These are phyloP conservation scores for Novumbra hubbsi DNA, from an alignment of 2,797 vertebrate genomes.

Conservation along the genomic window DNA sequence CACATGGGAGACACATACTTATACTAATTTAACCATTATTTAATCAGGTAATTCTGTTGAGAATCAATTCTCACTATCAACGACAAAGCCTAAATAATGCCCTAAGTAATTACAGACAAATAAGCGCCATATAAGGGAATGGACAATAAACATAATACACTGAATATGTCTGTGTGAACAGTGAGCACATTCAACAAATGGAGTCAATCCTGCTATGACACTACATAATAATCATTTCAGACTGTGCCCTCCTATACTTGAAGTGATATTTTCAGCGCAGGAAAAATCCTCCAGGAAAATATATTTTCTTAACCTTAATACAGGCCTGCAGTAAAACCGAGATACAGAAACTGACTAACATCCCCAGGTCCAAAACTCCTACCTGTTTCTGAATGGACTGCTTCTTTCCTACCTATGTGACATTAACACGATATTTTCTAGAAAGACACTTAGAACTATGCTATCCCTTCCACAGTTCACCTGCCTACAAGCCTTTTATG, in stretches of 20 bases:
- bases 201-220: background rate
- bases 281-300: background rate
- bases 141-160: too few relatives aligned
- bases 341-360: background rate
- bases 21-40: too few relatives aligned
- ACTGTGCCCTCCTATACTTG: background rate
- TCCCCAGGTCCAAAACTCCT: background rate
- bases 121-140: too few relatives aligned
- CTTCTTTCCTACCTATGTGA: background rate
- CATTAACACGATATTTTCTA: background rate
- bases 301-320: background rate
- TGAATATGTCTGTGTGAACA: background rate
- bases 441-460: background rate
- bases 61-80: too few relatives aligned
- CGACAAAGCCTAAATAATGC: too few relatives aligned
- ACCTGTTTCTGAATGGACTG: background rate
- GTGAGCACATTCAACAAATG: background rate
- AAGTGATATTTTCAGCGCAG: background rate
- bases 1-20: background rate
- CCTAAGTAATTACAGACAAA: too few relatives aligned
- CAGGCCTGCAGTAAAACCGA: background rate
- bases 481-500: background rate
- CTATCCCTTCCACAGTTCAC: background rate
- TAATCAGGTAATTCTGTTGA: too few relatives aligned
- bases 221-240: background rate